Evolutionary conservation across 1,140 invertebrate genomes (phyloP).

Genomic region (Drosophila dunni): DNA sequence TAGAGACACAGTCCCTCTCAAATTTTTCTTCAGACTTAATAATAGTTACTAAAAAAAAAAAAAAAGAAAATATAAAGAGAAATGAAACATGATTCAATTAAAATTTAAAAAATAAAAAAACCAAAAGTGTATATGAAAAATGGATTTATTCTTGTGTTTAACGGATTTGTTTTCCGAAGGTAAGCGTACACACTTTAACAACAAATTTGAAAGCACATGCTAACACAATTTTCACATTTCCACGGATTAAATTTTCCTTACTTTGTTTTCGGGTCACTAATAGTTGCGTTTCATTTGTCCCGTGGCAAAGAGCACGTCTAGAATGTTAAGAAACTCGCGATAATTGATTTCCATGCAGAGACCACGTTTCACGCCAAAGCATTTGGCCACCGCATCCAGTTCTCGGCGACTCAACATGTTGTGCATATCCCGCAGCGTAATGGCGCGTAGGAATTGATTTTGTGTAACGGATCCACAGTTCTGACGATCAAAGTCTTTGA

Average conservation of each 20-base stretch:
- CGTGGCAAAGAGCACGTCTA: slow-evolving; percentile 70
- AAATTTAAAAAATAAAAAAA: slow-evolving; percentile 11
- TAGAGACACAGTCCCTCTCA: slow-evolving; percentile 23
- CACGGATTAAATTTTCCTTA: background rate
- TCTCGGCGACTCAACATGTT: slow-evolving; percentile 87
- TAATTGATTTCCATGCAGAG: slow-evolving; percentile 79
- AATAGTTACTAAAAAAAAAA: slow-evolving; percentile 24
- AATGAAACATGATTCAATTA: slow-evolving; percentile 44
- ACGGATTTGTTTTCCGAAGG: background rate
- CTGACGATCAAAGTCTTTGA: slow-evolving; percentile 88
- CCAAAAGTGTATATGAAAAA: slow-evolving; percentile 3
- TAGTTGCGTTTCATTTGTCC: slow-evolving; percentile 80
- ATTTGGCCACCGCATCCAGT: slow-evolving; percentile 88
- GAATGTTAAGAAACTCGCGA: slow-evolving; percentile 76
- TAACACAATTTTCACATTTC: slow-evolving; percentile 9
- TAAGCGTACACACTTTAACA: slow-evolving; percentile 3
- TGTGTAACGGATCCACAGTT: slow-evolving; percentile 87
- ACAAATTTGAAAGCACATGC: slow-evolving; percentile 16
- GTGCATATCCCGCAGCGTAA: slow-evolving; percentile 87
- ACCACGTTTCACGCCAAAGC: slow-evolving; percentile 87
- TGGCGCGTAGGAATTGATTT: slow-evolving; percentile 87
- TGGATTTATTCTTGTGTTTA: slow-evolving; percentile 3
- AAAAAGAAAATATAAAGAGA: slow-evolving; percentile 8
- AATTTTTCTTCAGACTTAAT: slow-evolving; percentile 34
- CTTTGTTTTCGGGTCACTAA: slow-evolving; percentile 27